phyloP scores from a whole-genome alignment of 2,797 vertebrate species.

The Novumbra hubbsi region DNA sequence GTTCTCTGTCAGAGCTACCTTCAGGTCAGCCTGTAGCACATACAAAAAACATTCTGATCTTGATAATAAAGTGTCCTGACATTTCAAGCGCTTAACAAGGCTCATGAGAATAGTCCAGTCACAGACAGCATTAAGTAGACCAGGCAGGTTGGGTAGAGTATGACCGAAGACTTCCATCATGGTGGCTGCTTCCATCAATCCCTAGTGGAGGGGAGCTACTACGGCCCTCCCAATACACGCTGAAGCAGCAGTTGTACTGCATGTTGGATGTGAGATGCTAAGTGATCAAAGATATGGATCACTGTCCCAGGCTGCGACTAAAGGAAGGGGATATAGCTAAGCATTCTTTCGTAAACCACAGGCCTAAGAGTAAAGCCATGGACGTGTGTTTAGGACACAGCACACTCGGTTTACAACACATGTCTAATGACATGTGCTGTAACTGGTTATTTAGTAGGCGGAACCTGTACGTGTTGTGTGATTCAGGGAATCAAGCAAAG shows the following conservation, averaged over 20 bases:
- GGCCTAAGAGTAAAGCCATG: neutral
- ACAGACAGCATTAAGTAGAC: neutral
- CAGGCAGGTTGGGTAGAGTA: neutral
- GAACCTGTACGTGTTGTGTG: neutral
- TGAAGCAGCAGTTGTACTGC: constrained; percentile 12
- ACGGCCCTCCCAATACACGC: constrained; percentile 16
- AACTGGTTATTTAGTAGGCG: neutral
- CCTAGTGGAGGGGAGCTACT: constrained; percentile 9
- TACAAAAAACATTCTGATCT: neutral
- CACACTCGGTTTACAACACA: neutral
- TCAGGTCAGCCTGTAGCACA: constrained; percentile 63
- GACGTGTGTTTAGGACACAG: neutral
- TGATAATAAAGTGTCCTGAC: neutral
- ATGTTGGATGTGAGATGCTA: constrained; percentile 25
- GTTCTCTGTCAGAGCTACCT: constrained; percentile 71
- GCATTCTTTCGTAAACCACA: neutral
- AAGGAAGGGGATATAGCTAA: neutral
- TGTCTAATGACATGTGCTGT: neutral
- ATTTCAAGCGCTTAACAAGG: neutral
- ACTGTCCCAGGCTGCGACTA: constrained; percentile 20
- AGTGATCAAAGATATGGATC: constrained; percentile 28
- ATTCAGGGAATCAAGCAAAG: constrained; percentile 80
- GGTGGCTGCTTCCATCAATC: neutral
- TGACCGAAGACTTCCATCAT: constrained; percentile 2
- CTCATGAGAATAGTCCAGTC: neutral